Conservation (phyloP, 2,797 vertebrate genomes). For the Rhinella marina region DNA sequence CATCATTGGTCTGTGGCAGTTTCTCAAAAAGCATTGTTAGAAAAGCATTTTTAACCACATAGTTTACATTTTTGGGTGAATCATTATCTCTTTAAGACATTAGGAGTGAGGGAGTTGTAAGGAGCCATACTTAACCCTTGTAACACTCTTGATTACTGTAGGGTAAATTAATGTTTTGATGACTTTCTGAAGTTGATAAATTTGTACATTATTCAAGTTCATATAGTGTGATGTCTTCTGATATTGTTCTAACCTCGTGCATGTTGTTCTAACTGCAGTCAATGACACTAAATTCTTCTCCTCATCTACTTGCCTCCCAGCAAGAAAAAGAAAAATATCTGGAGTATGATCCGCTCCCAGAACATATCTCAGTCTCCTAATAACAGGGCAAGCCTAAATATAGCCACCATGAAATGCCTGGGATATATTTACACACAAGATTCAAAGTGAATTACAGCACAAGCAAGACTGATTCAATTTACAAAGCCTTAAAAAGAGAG, state of each 20-base stretch:
- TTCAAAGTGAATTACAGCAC: constrained; percentile 42
- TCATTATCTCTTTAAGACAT: not conserved
- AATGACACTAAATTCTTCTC: constrained; percentile 25
- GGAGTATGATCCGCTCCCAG: not conserved
- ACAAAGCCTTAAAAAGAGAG: constrained; percentile 6
- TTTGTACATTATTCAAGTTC: not conserved
- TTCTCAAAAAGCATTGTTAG: too few relatives aligned
- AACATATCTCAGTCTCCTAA: constrained; percentile 16
- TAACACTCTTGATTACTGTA: not conserved
- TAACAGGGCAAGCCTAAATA: constrained; percentile 29
- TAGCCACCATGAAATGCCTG: constrained; percentile 40
- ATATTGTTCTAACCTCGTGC: constrained; percentile 14
- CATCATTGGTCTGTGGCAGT: too few relatives aligned
- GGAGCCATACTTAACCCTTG: not conserved
- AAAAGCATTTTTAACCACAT: not conserved
- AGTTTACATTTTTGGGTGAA: not conserved
- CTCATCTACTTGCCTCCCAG: constrained; percentile 30
- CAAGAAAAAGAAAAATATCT: constrained; percentile 20
- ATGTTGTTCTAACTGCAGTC: constrained; percentile 23
- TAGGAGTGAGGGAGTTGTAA: not conserved
- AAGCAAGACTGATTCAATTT: constrained; percentile 43
- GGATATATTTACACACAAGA: constrained; percentile 33
- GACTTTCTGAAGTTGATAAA: not conserved
- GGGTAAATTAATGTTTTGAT: not conserved
- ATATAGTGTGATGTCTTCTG: not conserved